These are phyloP conservation scores for Microvelia longipes DNA, from an alignment of 1,140 invertebrate genomes.

Conservation along the genomic window DNA sequence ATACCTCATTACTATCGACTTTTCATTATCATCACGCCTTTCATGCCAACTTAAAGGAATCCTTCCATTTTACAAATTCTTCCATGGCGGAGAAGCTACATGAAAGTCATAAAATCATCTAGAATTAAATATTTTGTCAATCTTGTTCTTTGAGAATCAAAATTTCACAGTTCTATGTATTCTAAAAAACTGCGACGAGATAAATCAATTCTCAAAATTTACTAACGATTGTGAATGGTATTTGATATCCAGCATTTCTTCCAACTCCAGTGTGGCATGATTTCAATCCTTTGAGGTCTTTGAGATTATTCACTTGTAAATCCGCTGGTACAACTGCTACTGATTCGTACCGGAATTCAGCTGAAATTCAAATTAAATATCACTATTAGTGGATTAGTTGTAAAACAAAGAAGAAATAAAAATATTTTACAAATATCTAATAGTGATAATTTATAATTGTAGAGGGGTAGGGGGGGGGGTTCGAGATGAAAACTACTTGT, in stretches of 20 bases:
- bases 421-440: background rate
- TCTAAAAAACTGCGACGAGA: too few species aligned
- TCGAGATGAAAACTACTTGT: background rate
- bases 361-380: slow-evolving; percentile 27
- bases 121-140: too few species aligned
- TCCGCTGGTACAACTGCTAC: slow-evolving; percentile 59
- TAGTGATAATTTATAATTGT: background rate
- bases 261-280: slow-evolving; percentile 68
- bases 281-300: slow-evolving; percentile 48
- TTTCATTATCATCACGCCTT: too few species aligned
- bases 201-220: slow-evolving; percentile 45
- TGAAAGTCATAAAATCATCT: too few species aligned
- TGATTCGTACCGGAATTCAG: slow-evolving; percentile 57
- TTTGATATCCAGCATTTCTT: slow-evolving; percentile 61
- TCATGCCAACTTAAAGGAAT: too few species aligned
- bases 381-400: background rate
- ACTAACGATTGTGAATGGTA: slow-evolving; percentile 31
- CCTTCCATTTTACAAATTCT: too few species aligned
- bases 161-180: too few species aligned
- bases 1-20: too few species aligned
- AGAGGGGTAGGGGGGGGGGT: background rate
- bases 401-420: background rate
- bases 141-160: too few species aligned
- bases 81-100: too few species aligned
- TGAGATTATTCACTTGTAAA: slow-evolving; percentile 41